These are phyloP conservation scores for Nerophis ophidion DNA, from an alignment of 2,113 vertebrate genomes.

Conservation along the genomic window DNA sequence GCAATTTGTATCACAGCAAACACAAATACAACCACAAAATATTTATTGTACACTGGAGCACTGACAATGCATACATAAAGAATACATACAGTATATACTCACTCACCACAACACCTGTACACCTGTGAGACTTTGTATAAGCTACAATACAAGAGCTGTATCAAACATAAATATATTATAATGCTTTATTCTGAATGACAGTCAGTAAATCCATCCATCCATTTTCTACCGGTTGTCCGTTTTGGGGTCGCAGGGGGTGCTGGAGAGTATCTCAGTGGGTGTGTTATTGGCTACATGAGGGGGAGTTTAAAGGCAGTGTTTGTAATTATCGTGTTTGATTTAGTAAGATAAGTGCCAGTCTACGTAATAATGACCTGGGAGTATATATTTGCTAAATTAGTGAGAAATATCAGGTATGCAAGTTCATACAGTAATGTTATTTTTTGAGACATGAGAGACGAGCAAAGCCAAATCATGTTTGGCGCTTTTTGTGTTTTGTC, in stretches of 20 bases:
- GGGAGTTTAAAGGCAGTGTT: too few species aligned
- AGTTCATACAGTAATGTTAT: slow-evolving; percentile 11
- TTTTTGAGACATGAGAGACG: background rate
- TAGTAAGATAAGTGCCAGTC: too few species aligned
- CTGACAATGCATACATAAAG: slow-evolving; percentile 8
- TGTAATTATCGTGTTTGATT: background rate
- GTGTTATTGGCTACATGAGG: too few species aligned
- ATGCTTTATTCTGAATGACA: background rate
- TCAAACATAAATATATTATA: background rate
- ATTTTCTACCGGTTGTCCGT: too few species aligned
- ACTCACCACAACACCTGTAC: background rate
- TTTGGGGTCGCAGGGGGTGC: too few species aligned
- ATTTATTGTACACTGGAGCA: background rate
- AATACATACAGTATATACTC: slow-evolving; percentile 1
- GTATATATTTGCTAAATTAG: background rate
- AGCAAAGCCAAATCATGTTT: background rate
- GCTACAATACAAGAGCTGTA: background rate
- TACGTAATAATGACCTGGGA: too few species aligned
- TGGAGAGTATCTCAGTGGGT: too few species aligned
- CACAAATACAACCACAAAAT: background rate
- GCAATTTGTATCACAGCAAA: background rate
- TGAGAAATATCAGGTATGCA: slow-evolving; percentile 1
- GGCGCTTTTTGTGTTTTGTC: background rate
- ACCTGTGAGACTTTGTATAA: background rate
- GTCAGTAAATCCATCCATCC: too few species aligned